These are phyloP conservation scores for Chaetoderma sp. DNA, from an alignment of 2,888 invertebrate genomes.

Conservation along the genomic window DNA sequence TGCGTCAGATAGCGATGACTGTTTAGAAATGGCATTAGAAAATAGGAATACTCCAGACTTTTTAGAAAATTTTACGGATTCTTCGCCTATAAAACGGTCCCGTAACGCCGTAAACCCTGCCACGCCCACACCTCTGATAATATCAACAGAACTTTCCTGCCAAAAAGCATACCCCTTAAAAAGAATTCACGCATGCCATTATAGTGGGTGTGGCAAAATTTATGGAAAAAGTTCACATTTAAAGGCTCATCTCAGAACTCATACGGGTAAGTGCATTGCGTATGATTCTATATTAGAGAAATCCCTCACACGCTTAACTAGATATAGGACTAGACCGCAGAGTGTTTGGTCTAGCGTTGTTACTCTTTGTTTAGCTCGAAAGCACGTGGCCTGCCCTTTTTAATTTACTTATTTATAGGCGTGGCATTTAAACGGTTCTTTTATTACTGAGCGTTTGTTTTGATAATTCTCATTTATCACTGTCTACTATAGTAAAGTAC, in stretches of 20 bases:
- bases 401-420: too few species aligned
- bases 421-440: too few species aligned
- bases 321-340: too few species aligned
- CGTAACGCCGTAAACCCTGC: too few species aligned
- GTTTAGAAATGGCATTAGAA: neutral
- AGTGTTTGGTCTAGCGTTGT: too few species aligned
- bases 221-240: slow-evolving; percentile 78
- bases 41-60: neutral
- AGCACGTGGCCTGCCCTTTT: too few species aligned
- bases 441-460: too few species aligned
- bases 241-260: slow-evolving; percentile 77
- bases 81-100: neutral
- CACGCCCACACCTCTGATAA: slow-evolving; percentile 48
- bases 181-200: slow-evolving; percentile 75
- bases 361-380: too few species aligned
- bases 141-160: neutral
- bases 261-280: slow-evolving; percentile 76
- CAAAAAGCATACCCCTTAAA: slow-evolving; percentile 42
- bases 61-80: neutral
- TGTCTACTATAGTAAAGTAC: too few species aligned
- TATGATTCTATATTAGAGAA: too few species aligned
- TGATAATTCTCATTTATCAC: too few species aligned
- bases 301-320: too few species aligned
- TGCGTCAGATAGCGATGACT: neutral
- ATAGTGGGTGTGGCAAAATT: slow-evolving; percentile 75